These are phyloP conservation scores for Hemicrepidius hirtus DNA, from an alignment of 2,888 invertebrate genomes.

Conservation along the genomic window DNA sequence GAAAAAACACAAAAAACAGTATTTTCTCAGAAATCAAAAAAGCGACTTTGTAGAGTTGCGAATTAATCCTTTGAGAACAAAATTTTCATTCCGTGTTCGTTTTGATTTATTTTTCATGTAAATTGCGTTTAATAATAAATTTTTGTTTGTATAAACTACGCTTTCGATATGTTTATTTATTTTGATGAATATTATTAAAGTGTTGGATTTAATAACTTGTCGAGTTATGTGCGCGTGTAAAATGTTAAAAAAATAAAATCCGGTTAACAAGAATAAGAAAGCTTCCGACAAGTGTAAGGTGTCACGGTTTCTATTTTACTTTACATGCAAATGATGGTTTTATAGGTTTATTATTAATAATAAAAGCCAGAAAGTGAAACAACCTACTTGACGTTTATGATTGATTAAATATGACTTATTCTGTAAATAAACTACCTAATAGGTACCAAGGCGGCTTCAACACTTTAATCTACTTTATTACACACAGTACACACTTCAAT, in stretches of 20 bases:
- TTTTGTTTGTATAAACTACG: too few species aligned
- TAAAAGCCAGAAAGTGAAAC: conserved; percentile 21
- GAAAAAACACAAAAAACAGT: background rate
- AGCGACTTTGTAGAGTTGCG: background rate
- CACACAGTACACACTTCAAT: too few species aligned
- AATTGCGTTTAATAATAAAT: background rate
- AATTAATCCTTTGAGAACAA: too few species aligned
- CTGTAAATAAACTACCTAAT: too few species aligned
- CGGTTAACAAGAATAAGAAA: conserved; percentile 10
- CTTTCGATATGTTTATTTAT: background rate
- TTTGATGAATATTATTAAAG: background rate
- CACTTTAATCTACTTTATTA: too few species aligned
- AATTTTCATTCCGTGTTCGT: background rate
- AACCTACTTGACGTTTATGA: background rate
- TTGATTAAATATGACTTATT: too few species aligned
- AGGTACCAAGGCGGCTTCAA: too few species aligned
- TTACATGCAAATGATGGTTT: conserved; percentile 2
- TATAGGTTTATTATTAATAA: conserved; percentile 11
- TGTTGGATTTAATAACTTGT: background rate
- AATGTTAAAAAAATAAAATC: conserved; percentile 11
- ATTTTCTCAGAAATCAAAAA: background rate
- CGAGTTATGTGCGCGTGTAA: background rate
- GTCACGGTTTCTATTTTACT: conserved; percentile 23
- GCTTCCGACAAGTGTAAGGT: conserved; percentile 24
- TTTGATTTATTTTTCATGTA: background rate